Evolutionary conservation across 2,888 invertebrate species (phyloP), one percentile per base, ranked within the genome.

Genomic region (Metacarcinus magister): DNA sequence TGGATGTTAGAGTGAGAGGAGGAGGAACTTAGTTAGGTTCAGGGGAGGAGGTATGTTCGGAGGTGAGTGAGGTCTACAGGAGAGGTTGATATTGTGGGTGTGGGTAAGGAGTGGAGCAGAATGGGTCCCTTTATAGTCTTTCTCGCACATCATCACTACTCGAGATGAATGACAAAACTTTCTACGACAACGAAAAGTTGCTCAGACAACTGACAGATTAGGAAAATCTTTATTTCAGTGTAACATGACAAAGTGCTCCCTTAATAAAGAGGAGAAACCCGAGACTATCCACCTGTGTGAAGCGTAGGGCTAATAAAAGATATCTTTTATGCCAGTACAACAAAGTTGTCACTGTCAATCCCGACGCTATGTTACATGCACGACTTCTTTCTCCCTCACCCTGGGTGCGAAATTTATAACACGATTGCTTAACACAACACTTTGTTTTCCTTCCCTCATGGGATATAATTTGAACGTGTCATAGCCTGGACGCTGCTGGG

Each of bases 401-500:
- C n/a, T n/a, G 7, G 13, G 28, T 16, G 19, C 16, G 28, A 94
- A 43, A n/a, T n/a, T n/a, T n/a, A 93, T 10, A 39, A 0, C 32
- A 67, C 23, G 10, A 67, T 4, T 23, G n/a, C 67, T 32, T 67
- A 13, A 93, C 19, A n/a, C 28, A 28, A 93, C 4, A 94, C 3
- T 82, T 39, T 32, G 2, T 32, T 67, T 46, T 89, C 46, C 28
- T 90, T 19, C 23, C 28, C 23, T 1, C 94, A 96, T 96, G 96
- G 95, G 2, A 82, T 96, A 92, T 95, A 95, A n/a, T n/a, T n/a
- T n/a, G n/a, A n/a, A n/a, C n/a, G n/a, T 91, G 94, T 95, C 1
- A 97, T 98, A 8, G 98, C 98, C 0, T 98, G 98, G 97, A 97
- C 98, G 8, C 97, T 98, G 82, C 97, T 98, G 75, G 97, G 98